Base-by-base conservation (phyloP, 2,797 vertebrate species). In the Sciurus vulgaris region DNA sequence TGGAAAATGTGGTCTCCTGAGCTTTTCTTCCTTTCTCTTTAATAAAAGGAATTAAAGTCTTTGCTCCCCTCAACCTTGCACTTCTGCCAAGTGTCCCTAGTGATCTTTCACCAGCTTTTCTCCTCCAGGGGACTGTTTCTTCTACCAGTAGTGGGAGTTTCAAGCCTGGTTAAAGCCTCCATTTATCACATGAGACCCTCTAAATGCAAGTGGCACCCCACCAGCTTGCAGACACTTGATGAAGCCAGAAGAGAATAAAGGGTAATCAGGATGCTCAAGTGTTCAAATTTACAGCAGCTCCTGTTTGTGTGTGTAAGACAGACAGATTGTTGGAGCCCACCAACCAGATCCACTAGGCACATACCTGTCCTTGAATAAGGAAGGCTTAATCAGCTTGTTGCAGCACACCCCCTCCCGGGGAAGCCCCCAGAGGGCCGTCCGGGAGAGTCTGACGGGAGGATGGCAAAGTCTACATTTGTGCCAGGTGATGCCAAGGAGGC, bases 321-420 rank as follows among this genome's bases (percentile, higher is more conserved):
- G 7, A 22, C 54, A 56, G 59, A 9, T 1, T 24, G 12, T 14
- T 18, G 74, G 85, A 33, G 11, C 12, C 61, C 33, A 51, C 35
- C 38, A 70, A 11, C 28, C 74, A 49, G 20, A 10, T 20, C 59
- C 12, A 0, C 13, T 15, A 26, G 79, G 38, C 33, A 38, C 2
- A 12, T 5, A 11, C 11, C 20, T 85, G 7, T 10, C 7, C 33
- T n/a, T 7, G 7, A 17, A 9, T 5, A 33, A 30, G n/a, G 56
- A 9, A 1, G 35, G 38, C 13, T 5, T 33, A 9, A 3, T 33
- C 2, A 3, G 4, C 70, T 8, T 49, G 10, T 15, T 38, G 20
- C 14, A 41, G 33, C 3, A 61, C 18, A 51, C 5, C 2, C 28
- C 41, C 28, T 15, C 41, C 28, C 11, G n/a, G 47, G 47, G 30